These are phyloP conservation scores for Leptarthrus brevirostris DNA, from an alignment of 2,888 invertebrate species.

Conservation along the genomic window DNA sequence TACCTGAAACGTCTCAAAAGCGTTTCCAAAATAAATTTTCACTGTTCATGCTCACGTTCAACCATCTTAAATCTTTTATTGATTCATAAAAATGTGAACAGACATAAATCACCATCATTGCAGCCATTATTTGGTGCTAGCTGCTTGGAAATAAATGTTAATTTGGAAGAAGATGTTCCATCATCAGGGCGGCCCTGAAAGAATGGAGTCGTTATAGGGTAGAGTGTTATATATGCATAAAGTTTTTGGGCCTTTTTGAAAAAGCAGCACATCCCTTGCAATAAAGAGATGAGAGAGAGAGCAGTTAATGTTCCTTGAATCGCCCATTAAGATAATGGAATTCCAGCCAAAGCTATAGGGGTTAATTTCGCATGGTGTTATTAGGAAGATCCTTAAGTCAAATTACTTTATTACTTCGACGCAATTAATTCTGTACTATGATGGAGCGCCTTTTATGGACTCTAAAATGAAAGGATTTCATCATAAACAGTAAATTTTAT, in stretches of 20 bases:
- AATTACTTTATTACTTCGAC: slow-evolving; percentile 25
- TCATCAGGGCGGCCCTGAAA: background rate
- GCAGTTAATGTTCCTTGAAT: slow-evolving; percentile 43
- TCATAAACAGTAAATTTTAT: no score
- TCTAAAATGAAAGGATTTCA: background rate
- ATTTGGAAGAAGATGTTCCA: slow-evolving; percentile 31
- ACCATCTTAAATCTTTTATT: slow-evolving; percentile 12
- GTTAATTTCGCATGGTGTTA: slow-evolving; percentile 41
- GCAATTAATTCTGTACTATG: slow-evolving; percentile 20
- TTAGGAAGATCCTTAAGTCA: slow-evolving; percentile 34
- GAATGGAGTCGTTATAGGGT: background rate
- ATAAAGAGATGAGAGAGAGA: slow-evolving; percentile 19
- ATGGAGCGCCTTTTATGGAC: no score
- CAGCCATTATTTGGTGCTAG: slow-evolving; percentile 23
- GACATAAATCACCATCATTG: slow-evolving; percentile 32
- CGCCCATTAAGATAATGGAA: slow-evolving; percentile 46
- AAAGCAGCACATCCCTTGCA: slow-evolving; percentile 15
- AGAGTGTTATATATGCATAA: slow-evolving; percentile 38
- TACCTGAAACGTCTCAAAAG: no score
- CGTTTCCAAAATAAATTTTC: no score
- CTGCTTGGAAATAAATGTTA: slow-evolving; percentile 38
- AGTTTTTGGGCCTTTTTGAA: slow-evolving; percentile 25
- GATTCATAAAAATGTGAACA: slow-evolving; percentile 38
- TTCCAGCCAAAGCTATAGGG: slow-evolving; percentile 14
- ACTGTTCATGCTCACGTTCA: background rate